Conservation (phyloP, 2,888 invertebrate genomes). For the Monopis laevigella region DNA sequence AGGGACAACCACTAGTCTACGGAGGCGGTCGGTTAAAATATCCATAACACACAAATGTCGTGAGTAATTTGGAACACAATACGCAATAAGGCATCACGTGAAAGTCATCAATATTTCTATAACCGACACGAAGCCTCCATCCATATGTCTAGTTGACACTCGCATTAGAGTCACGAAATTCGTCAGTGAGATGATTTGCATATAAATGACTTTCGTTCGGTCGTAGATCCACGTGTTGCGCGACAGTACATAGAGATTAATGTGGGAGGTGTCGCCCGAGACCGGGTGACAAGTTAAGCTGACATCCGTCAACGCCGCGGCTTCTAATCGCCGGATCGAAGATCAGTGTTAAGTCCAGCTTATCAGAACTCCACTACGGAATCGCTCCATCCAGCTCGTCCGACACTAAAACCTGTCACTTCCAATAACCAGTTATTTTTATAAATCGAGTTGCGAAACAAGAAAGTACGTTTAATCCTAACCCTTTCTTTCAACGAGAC, state of each 20-base stretch:
- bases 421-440: constrained; percentile 36
- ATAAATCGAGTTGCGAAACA: no score
- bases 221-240: constrained; percentile 64
- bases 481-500: background rate
- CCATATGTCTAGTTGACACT: no score
- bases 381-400: constrained; percentile 40
- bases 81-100: no score
- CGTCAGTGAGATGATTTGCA: constrained; percentile 60
- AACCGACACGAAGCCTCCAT: no score
- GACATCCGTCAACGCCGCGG: constrained; percentile 63
- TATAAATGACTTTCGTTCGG: constrained; percentile 62
- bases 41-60: no score
- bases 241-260: constrained; percentile 58
- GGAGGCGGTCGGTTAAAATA: no score
- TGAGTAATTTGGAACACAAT: no score
- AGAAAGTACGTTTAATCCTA: constrained; percentile 3
- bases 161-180: constrained; percentile 55
- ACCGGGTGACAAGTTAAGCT: constrained; percentile 55
- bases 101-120: no score
- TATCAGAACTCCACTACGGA: constrained; percentile 56
- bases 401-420: background rate
- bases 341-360: constrained; percentile 61
- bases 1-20: no score
- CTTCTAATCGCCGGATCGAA: constrained; percentile 59
- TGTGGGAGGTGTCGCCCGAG: constrained; percentile 49